phyloP scores from a whole-genome alignment of 2,113 vertebrate species.

The Morone chrysops region DNA sequence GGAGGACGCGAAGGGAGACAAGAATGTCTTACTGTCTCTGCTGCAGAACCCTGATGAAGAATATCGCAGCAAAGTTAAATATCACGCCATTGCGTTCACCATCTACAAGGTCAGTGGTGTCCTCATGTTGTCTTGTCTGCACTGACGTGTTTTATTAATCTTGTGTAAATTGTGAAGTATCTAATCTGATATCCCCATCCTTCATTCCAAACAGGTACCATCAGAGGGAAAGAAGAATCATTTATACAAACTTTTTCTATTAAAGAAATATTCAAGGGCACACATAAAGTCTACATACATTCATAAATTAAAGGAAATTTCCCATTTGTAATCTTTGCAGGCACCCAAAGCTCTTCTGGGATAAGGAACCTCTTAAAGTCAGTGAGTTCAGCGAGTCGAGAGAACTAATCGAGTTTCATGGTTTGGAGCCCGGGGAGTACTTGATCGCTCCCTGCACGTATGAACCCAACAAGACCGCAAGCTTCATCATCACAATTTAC shows the following conservation, averaged over 20 bases:
- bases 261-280: background rate
- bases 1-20: background rate
- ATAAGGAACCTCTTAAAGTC: background rate
- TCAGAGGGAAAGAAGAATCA: background rate
- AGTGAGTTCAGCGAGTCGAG: background rate
- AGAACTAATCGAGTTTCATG: slow-evolving; percentile 8
- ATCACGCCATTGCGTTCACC: background rate
- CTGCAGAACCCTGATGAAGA: slow-evolving; percentile 17
- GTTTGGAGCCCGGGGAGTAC: slow-evolving; percentile 10
- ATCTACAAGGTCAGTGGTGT: background rate
- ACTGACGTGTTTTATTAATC: background rate
- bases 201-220: background rate
- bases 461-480: background rate
- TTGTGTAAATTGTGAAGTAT: background rate
- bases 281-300: background rate
- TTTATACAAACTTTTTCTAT: background rate
- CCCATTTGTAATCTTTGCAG: background rate
- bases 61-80: slow-evolving; percentile 3
- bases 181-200: background rate
- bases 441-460: background rate
- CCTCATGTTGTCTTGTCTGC: background rate
- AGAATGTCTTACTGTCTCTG: slow-evolving; percentile 16
- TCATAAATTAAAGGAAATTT: background rate
- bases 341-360: background rate
- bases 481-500: slow-evolving; percentile 10